Base-by-base conservation (phyloP, 1,140 invertebrate genomes). In the Drosophila simulans region DNA sequence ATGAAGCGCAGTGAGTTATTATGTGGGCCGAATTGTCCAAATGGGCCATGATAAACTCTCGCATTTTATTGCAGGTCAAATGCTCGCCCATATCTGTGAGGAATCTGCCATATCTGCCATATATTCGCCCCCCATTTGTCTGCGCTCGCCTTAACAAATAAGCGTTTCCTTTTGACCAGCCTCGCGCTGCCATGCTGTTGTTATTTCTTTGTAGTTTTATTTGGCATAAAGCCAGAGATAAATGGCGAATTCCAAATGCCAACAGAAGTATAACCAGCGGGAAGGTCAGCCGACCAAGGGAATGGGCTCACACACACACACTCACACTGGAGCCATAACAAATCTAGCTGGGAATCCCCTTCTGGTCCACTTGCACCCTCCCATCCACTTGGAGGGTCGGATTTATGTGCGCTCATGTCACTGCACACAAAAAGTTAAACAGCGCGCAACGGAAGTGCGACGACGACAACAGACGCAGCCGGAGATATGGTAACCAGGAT, bases 381-480 rank as follows among this genome's bases (percentile, higher is more conserved):
- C 25, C n/a, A 39, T 51, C 4, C 15, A 52, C 31, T 68, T 51
- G 22, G 58, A 53, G 58, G 82, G 64, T 52, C 75, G 80, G 78
- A 88, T 88, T 89, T 88, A 89, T 88, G 83, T 69, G 65, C 76
- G 84, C 84, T 70, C 83, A 86, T 86, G 83, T 88, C 83, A 76
- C 70, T 88, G 83, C 83, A 86, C 82, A 88, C 83, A 88, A 89
- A 89, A 89, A 90, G 84, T 78, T 90, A 89, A 89, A 89, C 85
- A 89, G 85, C 58, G 80, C 85, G 80, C 72, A 78, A 84, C 85
- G 84, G 84, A 88, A 89, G 80, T 88, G 84, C 84, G 83, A 80
- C 83, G 83, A 75, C 66, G 63, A 76, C 71, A 49, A 66, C 63
- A 43, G 53, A 68, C 34, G 15, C 66, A 56, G 49, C 20, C 35